A percentile compares a stretch with the other conserved stretches of the same genome.
phyloP scores from a whole-genome alignment of 2,113 vertebrate species.

The Zosterops hypoxanthus region DNA sequence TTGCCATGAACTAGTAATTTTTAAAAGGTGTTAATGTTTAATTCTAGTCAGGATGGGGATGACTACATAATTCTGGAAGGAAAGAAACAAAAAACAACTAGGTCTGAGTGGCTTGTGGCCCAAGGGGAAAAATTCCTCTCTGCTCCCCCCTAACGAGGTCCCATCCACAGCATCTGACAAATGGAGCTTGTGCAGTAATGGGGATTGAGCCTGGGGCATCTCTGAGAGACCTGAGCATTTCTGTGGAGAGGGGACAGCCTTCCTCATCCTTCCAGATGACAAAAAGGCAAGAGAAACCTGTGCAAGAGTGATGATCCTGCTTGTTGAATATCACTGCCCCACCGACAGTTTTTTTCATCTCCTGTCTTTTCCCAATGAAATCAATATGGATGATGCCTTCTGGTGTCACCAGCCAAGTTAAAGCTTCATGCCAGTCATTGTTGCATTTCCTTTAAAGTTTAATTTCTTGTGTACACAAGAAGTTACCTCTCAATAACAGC shows the following conservation, averaged over 20 bases:
- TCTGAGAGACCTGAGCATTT: neutral
- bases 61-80: neutral
- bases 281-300: neutral
- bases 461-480: neutral
- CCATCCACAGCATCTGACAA: neutral
- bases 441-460: neutral
- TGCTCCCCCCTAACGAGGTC: neutral
- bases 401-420: neutral
- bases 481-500: neutral
- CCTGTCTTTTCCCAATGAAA: neutral
- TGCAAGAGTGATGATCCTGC: neutral
- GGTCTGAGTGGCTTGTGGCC: neutral
- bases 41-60: neutral
- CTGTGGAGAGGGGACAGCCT: neutral
- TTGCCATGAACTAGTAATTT: neutral
- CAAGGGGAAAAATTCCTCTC: neutral
- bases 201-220: neutral
- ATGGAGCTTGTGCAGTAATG: neutral
- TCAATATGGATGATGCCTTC: neutral
- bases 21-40: neutral
- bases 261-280: neutral
- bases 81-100: neutral
- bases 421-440: neutral
- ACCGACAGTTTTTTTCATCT: neutral
- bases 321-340: neutral